These are phyloP conservation scores for Callinectes sapidus DNA, from an alignment of 2,888 invertebrate genomes.

Conservation along the genomic window DNA sequence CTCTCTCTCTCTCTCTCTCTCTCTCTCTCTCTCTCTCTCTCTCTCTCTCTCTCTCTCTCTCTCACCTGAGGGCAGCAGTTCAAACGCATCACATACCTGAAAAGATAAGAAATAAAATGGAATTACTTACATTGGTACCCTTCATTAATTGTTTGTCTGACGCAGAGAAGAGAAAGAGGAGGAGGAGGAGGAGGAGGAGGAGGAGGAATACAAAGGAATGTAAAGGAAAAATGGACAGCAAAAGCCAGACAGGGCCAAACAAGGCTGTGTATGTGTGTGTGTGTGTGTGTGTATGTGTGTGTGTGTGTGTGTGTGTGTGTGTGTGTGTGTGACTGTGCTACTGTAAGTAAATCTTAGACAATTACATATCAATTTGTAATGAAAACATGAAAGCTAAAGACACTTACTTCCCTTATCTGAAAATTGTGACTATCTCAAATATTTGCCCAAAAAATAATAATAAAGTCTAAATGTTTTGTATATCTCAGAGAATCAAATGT, in stretches of 20 bases:
- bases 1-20: slow-evolving; percentile 21
- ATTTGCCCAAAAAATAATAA: too few species aligned
- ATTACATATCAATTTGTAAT: too few species aligned
- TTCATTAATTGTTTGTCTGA: background rate
- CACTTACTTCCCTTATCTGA: too few species aligned
- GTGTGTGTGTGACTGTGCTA: too few species aligned
- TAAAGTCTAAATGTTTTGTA: too few species aligned
- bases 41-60: slow-evolving; percentile 25
- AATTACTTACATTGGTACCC: background rate
- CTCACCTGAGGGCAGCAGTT: background rate
- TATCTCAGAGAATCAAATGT: too few species aligned
- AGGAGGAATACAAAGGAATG: background rate
- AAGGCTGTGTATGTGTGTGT: too few species aligned
- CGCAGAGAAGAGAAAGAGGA: background rate
- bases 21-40: slow-evolving; percentile 17
- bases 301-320: too few species aligned
- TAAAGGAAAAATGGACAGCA: background rate
- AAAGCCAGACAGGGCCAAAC: background rate
- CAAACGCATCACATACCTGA: background rate
- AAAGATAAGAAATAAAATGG: background rate
- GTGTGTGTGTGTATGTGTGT: too few species aligned
- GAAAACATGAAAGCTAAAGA: too few species aligned
- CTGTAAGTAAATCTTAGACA: too few species aligned
- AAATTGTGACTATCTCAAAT: too few species aligned
- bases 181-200: background rate